Evolutionary conservation across 2,888 invertebrate genomes (phyloP), one percentile per base, ranked within the genome.

Genomic region (Lacanobia oleracea): DNA sequence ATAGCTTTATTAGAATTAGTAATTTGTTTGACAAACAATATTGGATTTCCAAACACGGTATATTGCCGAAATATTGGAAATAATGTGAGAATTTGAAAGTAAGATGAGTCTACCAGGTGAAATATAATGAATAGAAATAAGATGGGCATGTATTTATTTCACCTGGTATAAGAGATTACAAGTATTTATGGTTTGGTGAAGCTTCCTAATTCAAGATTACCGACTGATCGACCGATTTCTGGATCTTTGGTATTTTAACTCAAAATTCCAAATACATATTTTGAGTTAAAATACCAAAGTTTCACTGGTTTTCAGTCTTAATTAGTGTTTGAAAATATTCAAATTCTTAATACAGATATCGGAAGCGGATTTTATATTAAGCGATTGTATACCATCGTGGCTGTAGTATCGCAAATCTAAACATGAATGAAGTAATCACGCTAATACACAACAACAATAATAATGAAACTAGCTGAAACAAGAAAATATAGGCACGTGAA

Each of bases 1-100:
- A 79, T 82, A 61, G 62, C 40, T 63, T 51, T 82, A 64, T 70
- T 64, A 51, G 23, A 33, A 57, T 68, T 53, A 62, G 21, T 63
- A 53, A 64, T 77, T 62, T 82, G 45, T 64, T 61, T 70, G 40
- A 51, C 37, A 62, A 77, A 77, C 60, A 68, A 48, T 76, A 81
- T 81, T 65, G 48, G 27, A 53, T 77, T 65, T 68, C 53, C 51
- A 45, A 68, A 59, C 33, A 18, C 1, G 21, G 18, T 57, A 54
- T 21, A 50, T 37, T 60, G 59, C 33, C 21, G 45, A 75, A 64
- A 64, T 64, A 50, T 53, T 73, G n/a, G 23, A n/a, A 37, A 78
- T 56, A 18, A 23, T 27, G 4, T 9, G 33, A 69, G 9, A 50
- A 74, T 61, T 61, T 78, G 8, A 43, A 43, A 33, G 50, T 33